Percentiles rank a stretch among this genome's conserved stretches.
Evolutionary conservation across 2,888 invertebrate genomes (phyloP).

Genomic region (Dicycla oo): DNA sequence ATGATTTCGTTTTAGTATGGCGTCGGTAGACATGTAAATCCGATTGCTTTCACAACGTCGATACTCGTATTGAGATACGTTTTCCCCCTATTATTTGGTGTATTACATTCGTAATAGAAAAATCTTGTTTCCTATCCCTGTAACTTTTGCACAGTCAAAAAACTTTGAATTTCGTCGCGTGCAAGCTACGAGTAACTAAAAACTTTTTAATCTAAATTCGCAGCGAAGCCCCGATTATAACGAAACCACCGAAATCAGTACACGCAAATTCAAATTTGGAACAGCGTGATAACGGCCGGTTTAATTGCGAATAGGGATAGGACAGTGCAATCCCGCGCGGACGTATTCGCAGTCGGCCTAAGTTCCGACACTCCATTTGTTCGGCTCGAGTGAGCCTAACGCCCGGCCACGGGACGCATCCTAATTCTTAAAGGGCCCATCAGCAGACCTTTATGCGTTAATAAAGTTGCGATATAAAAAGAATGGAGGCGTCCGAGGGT

Average conservation of each 20-base stretch:
- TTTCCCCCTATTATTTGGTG: conserved; percentile 82
- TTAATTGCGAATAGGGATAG: conserved; percentile 85
- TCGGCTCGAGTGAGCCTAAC: conserved; percentile 83
- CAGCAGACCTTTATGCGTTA: conserved; percentile 90
- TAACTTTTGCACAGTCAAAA: conserved; percentile 36
- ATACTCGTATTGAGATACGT: conserved; percentile 82
- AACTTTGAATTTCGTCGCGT: conserved; percentile 43
- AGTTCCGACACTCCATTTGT: conserved; percentile 88
- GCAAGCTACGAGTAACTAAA: conserved; percentile 37
- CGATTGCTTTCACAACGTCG: conserved; percentile 86
- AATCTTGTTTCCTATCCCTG: conserved; percentile 40
- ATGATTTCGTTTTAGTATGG: conserved; percentile 90
- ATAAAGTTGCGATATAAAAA: conserved; percentile 91
- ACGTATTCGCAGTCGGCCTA: conserved; percentile 71
- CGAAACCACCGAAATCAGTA: conserved; percentile 68
- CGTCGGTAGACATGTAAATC: conserved; percentile 89
- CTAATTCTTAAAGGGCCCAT: conserved; percentile 90
- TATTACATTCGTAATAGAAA: conserved; percentile 86
- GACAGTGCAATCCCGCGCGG: conserved; percentile 70
- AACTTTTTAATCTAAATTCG: conserved; percentile 64
- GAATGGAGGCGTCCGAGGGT: conserved; percentile 89
- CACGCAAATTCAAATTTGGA: conserved; percentile 83
- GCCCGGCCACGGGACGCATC: conserved; percentile 86
- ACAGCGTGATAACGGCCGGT: conserved; percentile 81
- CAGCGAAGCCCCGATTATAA: conserved; percentile 65